Evolutionary conservation across 2,888 invertebrate species (phyloP).

Genomic region (Cremastinae sp.): DNA sequence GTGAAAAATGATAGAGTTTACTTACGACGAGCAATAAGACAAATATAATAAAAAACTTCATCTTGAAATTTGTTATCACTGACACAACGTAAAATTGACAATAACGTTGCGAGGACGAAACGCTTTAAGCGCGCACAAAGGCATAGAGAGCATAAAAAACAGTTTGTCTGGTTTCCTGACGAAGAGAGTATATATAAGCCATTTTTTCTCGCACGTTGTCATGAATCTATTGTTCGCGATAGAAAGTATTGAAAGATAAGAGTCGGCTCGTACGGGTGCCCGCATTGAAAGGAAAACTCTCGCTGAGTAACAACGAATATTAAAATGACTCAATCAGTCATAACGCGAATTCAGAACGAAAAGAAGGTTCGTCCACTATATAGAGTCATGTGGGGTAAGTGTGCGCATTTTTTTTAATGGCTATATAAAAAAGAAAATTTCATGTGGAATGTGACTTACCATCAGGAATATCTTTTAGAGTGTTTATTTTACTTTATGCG

Average conservation of each 20-base stretch:
- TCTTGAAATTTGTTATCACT: constrained; percentile 2
- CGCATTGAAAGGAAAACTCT: constrained; percentile 37
- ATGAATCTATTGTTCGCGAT: constrained; percentile 17
- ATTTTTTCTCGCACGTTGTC: neutral
- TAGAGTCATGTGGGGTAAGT: too few relatives aligned
- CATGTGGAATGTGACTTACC: too few relatives aligned
- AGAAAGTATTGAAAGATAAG: constrained; percentile 43
- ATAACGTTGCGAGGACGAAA: neutral
- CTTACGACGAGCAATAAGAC: constrained; percentile 40
- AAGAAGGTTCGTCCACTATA: too few relatives aligned
- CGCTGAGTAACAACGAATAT: constrained; percentile 13
- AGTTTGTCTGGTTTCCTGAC: neutral
- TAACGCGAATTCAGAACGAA: neutral
- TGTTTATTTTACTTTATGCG: too few relatives aligned
- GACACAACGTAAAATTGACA: neutral
- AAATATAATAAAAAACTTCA: constrained; percentile 38
- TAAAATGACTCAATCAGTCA: constrained; percentile 3
- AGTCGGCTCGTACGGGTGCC: constrained; percentile 43
- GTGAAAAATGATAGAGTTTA: too few relatives aligned
- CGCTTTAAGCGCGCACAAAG: neutral
- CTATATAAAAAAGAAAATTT: too few relatives aligned
- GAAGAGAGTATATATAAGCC: neutral
- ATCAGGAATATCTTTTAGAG: too few relatives aligned
- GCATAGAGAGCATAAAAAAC: constrained; percentile 16
- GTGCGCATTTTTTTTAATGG: too few relatives aligned